A percentile compares a stretch with the other conserved stretches of the same genome.
Conservation (phyloP, 2,113 vertebrate species). For the Neopipo cinnamomea region DNA sequence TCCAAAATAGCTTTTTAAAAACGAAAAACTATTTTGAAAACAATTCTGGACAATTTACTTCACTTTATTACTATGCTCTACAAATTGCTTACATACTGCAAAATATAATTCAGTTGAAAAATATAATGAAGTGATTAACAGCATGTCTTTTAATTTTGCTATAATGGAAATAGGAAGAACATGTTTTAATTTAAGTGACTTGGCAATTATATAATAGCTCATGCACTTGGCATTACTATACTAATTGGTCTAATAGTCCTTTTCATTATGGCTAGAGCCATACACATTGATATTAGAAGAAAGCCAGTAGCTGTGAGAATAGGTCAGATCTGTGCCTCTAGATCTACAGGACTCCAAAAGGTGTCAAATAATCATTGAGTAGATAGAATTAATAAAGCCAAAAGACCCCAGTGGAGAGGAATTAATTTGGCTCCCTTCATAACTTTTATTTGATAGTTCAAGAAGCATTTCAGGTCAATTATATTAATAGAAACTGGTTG, state of each 20-base stretch:
- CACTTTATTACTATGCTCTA: neutral
- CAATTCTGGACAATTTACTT: neutral
- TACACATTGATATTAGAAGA: neutral
- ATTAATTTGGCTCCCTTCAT: conserved; percentile 9
- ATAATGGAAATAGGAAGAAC: neutral
- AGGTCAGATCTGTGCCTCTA: neutral
- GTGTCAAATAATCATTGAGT: neutral
- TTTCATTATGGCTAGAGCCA: neutral
- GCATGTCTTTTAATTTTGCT: neutral
- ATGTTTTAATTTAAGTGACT: conserved; percentile 5
- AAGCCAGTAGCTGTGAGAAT: neutral
- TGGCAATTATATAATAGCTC: neutral
- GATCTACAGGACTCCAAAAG: neutral
- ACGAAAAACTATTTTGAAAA: neutral
- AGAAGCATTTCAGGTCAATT: conserved; percentile 46
- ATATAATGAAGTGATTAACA: conserved; percentile 15
- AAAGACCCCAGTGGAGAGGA: neutral
- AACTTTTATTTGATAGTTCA: conserved; percentile 27
- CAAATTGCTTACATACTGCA: neutral
- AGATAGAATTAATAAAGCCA: neutral
- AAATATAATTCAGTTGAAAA: conserved; percentile 14
- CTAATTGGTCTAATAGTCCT: neutral
- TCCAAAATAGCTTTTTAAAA: neutral
- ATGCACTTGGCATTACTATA: neutral
- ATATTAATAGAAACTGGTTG: conserved; percentile 42